Evolutionary conservation across 1,140 invertebrate species (phyloP), one percentile per base, ranked within the genome.

Genomic region (Lucilia cuprina): DNA sequence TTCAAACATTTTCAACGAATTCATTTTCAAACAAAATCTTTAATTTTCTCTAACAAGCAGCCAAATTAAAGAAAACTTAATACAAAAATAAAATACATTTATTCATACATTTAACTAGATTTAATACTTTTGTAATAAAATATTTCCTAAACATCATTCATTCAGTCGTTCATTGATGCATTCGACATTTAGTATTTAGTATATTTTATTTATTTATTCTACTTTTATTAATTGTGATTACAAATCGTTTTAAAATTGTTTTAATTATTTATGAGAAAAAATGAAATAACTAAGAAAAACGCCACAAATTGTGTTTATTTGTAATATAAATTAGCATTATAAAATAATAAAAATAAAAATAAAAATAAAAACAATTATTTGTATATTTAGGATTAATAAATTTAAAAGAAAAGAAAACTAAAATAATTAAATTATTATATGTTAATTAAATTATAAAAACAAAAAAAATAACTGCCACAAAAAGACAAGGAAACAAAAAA

Each of bases 401-500:
- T 65, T 34, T 2, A 70, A 13, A 83, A 83, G 3, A 83, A 83
- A 70, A 74, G 0, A 70, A 83, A 55, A 65, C 49, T 34, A 82
- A 83, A 30, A 49, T 49, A 47, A 78, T 34, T 78, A 78, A 41
- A 78, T 78, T 77, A 41, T 41, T 41, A 78, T 41, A 49, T 50
- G 77, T 80, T 80, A 49, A 80, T 80, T 80, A 80, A 78, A 75
- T 17, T 34, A 75, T 30, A 75, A 75, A 75, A 75, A 75, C 55
- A 70, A 78, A 82, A 74, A 83, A 84, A 84, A 85, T 86, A 87
- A 84, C 84, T 84, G 77, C 77, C 77, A 80, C 41, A 80, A 80
- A 83, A 49, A 35, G 50, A 65, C 65, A 83, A 83, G 82, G 30
- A 83, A 50, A 85, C 84, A 83, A 84, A 84, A 87, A 85, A 87